Base-by-base conservation (phyloP, 2,888 invertebrate species). In the Polymixis lichenea region DNA sequence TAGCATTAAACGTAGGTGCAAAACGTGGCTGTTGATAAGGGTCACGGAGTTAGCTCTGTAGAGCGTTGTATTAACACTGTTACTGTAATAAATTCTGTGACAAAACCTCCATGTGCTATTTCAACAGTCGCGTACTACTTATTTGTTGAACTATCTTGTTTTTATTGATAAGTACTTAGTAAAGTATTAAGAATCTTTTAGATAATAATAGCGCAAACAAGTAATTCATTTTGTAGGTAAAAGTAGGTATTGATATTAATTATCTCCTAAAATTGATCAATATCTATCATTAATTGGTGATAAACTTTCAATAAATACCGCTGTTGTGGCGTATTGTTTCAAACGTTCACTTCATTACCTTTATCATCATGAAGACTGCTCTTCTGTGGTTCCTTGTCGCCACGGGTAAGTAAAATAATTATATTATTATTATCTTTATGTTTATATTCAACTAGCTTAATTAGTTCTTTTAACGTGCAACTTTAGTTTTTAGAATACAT, bases 281-380 rank as follows among this genome's bases (percentile, higher is more conserved):
- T 78, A 62, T 83, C 55, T 76, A 51, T 15, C 0, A 22, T 28
- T 13, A 17, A n/a, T 53, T 3, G 11, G n/a, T 49, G 82, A 85
- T 82, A 81, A 82, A 58, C 9, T 66, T 55, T 75, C 13, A 69
- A 82, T 82, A 85, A 85, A 82, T 85, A 85, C 51, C 8, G 28
- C 7, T 51, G 71, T 38, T 43, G 38, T 49, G 17, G 15, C 8
- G 25, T 62, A 17, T 43, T 25, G 3, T 25, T 51, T 82, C 32
- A 70, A 4, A 71, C 49, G 9, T 25, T 53, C 28, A 51, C 32
- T 67, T 55, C 11, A 38, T 17, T 28, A 17, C 17, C 32, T 43
- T 25, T 78, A 5, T 62, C 25, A 83, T n/a, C 15, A 80, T 80
- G 80, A 80, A 80, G 84, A 78, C 25, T 9, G 15, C 17, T 0